phyloP scores from a whole-genome alignment of 92 coral and sea anemone genomes.

The Palythoa caribaeorum region DNA sequence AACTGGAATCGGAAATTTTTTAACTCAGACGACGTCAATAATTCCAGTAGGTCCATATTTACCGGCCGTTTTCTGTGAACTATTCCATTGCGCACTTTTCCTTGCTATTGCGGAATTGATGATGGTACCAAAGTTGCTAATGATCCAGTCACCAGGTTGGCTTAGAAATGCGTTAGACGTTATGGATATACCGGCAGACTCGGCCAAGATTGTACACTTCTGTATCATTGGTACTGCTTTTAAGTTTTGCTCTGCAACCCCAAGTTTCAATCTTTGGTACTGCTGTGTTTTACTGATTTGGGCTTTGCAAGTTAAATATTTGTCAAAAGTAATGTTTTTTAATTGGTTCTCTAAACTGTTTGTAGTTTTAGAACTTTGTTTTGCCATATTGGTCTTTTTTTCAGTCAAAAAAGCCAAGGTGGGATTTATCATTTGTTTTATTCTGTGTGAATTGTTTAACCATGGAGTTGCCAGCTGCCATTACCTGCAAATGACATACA shows the following conservation, averaged over 20 bases:
- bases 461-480: neutral
- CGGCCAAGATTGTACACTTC: neutral
- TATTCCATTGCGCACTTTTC: neutral
- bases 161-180: neutral
- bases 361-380: neutral
- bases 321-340: neutral
- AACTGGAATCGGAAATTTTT: neutral
- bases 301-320: neutral
- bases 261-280: neutral
- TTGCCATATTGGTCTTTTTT: neutral
- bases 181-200: conserved; percentile 11
- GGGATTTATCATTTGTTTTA: neutral
- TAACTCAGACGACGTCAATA: neutral
- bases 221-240: conserved; percentile 10
- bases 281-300: neutral
- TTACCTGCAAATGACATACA: neutral
- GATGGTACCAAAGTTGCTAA: neutral
- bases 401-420: no score
- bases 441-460: neutral
- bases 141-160: neutral
- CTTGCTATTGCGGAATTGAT: neutral
- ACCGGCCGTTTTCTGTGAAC: neutral
- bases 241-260: neutral
- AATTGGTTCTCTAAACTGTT: neutral
- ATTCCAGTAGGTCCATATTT: neutral